Evolutionary conservation across 37 sponge, comb jelly and placozoan species (phyloP).

Genomic region (Axinella damicornis): DNA sequence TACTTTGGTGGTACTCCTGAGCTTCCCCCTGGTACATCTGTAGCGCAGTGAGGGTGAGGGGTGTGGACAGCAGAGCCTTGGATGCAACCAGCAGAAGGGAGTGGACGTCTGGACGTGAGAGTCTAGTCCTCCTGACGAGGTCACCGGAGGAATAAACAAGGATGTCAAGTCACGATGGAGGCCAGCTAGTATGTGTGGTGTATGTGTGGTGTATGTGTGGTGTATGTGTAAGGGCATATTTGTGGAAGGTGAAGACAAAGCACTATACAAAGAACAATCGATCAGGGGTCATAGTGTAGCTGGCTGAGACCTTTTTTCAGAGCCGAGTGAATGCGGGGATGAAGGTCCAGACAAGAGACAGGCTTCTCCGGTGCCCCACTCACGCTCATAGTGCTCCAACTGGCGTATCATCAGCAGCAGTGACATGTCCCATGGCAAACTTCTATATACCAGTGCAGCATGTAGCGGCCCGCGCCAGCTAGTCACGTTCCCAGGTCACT

Average conservation of each 20-base stretch:
- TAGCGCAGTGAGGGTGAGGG: conserved; percentile 24
- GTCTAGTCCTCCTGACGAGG: conserved; percentile 50
- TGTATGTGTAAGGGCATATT: no score
- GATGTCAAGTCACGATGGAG: not conserved
- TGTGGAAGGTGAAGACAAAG: no score
- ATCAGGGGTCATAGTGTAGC: no score
- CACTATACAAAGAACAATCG: no score
- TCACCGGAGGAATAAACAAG: conserved; percentile 35
- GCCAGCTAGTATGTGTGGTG: conserved; percentile 15
- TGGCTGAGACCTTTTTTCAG: conserved; percentile 55
- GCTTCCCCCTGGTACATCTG: conserved; percentile 16
- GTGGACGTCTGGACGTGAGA: conserved; percentile 36
- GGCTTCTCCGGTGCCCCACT: not conserved
- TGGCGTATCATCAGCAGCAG: no score
- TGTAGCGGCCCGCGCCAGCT: no score
- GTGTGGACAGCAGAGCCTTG: conserved; percentile 8
- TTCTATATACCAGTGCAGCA: no score
- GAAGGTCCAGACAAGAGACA: conserved; percentile 23
- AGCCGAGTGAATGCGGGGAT: conserved; percentile 49
- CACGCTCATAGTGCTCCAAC: no score
- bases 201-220: no score
- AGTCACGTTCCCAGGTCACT: no score
- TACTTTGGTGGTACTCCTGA: conserved; percentile 3
- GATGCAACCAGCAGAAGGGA: conserved; percentile 33
- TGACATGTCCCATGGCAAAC: no score